Evolutionary conservation across 2,888 invertebrate genomes (phyloP), one percentile per base, ranked within the genome.

Genomic region (Tetragonisca angustula): DNA sequence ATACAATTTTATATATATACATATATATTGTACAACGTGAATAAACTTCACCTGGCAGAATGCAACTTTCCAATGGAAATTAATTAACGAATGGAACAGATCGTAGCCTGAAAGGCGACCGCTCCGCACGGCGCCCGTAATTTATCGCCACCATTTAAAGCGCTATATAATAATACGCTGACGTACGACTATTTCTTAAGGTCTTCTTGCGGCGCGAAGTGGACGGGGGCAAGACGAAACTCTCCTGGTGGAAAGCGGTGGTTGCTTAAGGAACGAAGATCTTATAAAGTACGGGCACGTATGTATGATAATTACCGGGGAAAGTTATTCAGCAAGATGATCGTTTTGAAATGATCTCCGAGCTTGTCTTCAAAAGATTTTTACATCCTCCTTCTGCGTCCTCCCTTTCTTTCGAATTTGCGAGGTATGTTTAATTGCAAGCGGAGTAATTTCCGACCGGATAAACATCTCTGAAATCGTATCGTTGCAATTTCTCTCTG

Each of bases 91-190:
- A 13, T 21, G 64, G 32, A 64, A 32, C 24, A 13, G 56, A 49
- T 73, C 65, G 59, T 43, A 56, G 90, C 91, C 92, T 91, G 92
- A 92, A 92, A 90, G 91, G 90, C 90, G 90, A 91, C 91, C 90
- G 91, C 84, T 87, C 90, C 82, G 90, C 27, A 88, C 87, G 88
- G 88, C 90, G 90, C 79, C 89, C 89, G 90, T 93, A 92, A 93
- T 93, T 92, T 92, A 93, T 93, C 91, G 92, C 91, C 92, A 92
- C 93, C 92, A 92, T 93, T 93, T 93, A 92, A 92, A 93, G 92
- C 92, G 92, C 91, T 88, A 91, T 92, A 92, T 93, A 92, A 93
- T 92, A 92, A 92, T 92, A 91, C 90, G 85, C 89, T 88, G 86
- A 91, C 88, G 79, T 65, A 89, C 89, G 92, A 92, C 91, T 91